A percentile compares a stretch with the other conserved stretches of the same genome.
Evolutionary conservation across 2,113 vertebrate species (phyloP).

Genomic region (Laticauda colubrina): DNA sequence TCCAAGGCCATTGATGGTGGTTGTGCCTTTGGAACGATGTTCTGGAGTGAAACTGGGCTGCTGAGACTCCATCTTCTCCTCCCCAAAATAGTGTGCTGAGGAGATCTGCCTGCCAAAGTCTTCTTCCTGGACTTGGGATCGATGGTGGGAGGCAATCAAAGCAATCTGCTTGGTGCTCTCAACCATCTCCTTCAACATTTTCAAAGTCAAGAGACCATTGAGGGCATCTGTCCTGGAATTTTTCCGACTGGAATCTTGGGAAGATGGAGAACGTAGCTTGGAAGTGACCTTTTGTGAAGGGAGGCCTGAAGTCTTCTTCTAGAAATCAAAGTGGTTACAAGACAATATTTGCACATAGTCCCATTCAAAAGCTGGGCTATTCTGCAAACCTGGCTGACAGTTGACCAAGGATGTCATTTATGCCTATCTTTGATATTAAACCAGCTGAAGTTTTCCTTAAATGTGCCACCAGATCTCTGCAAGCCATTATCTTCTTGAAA

Average conservation of each 20-base stretch:
- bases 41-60: constrained; percentile 17
- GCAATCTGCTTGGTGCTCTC: constrained; percentile 66
- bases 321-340: background rate
- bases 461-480: background rate
- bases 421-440: background rate
- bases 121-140: constrained; percentile 34
- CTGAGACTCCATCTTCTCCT: constrained; percentile 1
- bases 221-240: background rate
- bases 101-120: background rate
- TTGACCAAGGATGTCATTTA: background rate
- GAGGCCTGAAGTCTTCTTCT: constrained; percentile 19
- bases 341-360: background rate
- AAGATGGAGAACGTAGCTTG: background rate
- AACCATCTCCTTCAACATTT: constrained; percentile 59
- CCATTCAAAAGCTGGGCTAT: background rate
- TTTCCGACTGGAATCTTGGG: background rate
- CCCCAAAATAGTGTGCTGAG: constrained; percentile 33
- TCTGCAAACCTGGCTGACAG: background rate
- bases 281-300: background rate
- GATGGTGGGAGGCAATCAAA: constrained; percentile 56
- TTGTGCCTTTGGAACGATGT: background rate
- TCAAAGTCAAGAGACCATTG: constrained; percentile 27
- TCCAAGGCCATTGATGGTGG: background rate
- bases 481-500: background rate
- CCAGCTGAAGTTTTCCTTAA: background rate